phyloP scores from a whole-genome alignment of 2,113 vertebrate genomes.

The Corythaeola cristata region DNA sequence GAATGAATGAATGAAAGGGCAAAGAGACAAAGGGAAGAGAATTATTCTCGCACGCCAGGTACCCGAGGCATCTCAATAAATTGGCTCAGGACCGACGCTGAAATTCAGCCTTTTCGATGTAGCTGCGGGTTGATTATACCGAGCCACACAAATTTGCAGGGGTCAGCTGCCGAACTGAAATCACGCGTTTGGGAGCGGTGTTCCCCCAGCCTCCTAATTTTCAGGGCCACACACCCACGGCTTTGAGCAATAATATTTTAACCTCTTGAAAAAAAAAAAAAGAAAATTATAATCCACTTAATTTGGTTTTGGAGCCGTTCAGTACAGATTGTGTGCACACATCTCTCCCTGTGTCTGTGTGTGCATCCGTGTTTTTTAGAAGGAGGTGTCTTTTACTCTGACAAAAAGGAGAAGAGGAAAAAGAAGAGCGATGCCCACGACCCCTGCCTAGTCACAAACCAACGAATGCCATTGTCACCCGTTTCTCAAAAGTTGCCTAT shows the following conservation, averaged over 20 bases:
- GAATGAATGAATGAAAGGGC: constrained; percentile 36
- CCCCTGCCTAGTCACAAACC: background rate
- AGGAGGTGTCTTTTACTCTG: background rate
- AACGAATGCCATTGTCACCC: constrained; percentile 12
- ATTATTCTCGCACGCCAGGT: background rate
- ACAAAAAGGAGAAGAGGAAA: background rate
- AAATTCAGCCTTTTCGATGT: background rate
- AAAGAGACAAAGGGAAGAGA: constrained; percentile 37
- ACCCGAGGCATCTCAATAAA: background rate
- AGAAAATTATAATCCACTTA: background rate
- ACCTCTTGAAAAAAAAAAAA: background rate
- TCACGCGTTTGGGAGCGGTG: background rate
- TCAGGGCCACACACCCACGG: background rate
- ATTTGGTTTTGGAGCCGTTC: background rate
- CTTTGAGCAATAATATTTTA: background rate
- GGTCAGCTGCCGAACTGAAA: background rate
- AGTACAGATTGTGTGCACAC: background rate
- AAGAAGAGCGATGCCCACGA: background rate
- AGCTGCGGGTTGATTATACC: background rate
- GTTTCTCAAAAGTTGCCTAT: constrained; percentile 12
- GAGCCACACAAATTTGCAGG: background rate
- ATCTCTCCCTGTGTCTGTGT: background rate
- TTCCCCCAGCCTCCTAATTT: background rate
- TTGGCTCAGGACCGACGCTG: background rate
- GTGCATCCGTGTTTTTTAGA: background rate